These are phyloP conservation scores for Chionis minor DNA, from an alignment of 2,113 vertebrate species.

Conservation along the genomic window DNA sequence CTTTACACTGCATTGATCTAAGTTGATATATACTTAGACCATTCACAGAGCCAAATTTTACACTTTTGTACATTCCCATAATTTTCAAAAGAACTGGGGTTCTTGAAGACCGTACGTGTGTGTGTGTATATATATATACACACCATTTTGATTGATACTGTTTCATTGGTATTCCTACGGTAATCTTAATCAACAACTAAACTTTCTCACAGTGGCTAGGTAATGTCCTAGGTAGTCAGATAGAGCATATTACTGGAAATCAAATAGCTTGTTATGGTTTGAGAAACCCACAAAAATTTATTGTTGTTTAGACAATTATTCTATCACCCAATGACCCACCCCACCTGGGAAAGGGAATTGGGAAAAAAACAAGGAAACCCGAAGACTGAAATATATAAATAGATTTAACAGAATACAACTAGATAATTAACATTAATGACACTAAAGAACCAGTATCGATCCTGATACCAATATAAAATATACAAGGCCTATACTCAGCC, in stretches of 20 bases:
- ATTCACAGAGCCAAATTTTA: background rate
- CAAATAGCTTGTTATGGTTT: background rate
- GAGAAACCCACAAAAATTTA: too few relatives aligned
- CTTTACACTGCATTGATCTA: background rate
- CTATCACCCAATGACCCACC: too few relatives aligned
- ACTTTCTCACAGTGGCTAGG: background rate
- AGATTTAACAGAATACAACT: too few relatives aligned
- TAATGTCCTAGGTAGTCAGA: background rate
- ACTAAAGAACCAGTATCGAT: too few relatives aligned
- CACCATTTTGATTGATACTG: background rate
- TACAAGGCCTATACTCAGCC: too few relatives aligned
- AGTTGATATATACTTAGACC: background rate
- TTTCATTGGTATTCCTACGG: background rate
- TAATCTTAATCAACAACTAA: background rate
- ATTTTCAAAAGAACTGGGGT: background rate
- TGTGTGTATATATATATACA: fast-evolving
- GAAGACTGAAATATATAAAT: too few relatives aligned
- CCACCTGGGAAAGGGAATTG: too few relatives aligned
- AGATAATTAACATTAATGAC: too few relatives aligned
- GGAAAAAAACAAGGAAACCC: too few relatives aligned
- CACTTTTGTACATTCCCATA: background rate
- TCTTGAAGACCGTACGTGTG: background rate
- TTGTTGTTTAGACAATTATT: too few relatives aligned
- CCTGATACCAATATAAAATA: too few relatives aligned
- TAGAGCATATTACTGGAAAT: background rate